These are phyloP conservation scores for Coregonus ussuriensis DNA, from an alignment of 2,797 vertebrate genomes.

Conservation along the genomic window DNA sequence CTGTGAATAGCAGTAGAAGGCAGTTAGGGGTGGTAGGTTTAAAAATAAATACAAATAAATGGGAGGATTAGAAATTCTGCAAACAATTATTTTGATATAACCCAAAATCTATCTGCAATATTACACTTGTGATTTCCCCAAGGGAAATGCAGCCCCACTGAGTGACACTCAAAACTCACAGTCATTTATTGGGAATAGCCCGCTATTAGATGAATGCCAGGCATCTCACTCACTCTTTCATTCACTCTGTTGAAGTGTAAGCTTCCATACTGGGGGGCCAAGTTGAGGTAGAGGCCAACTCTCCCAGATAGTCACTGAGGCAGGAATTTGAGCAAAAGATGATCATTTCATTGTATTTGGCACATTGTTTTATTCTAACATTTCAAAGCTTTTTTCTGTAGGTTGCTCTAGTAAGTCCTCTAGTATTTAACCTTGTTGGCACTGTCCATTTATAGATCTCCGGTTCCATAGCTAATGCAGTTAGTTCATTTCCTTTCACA, in stretches of 20 bases:
- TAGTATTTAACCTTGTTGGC: no score
- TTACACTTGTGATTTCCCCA: no score
- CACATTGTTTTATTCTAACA: not conserved
- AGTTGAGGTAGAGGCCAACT: not conserved
- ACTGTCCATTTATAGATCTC: no score
- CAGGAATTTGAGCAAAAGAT: not conserved
- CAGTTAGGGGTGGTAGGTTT: conserved; percentile 4
- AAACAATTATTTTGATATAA: no score
- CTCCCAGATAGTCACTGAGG: not conserved
- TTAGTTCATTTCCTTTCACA: conserved; percentile 54
- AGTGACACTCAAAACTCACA: conserved; percentile 27
- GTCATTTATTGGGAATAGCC: conserved; percentile 24
- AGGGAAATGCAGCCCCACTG: conserved; percentile 19
- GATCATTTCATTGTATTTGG: not conserved
- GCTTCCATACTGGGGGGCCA: conserved; percentile 21
- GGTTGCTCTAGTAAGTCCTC: no score
- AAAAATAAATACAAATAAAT: not conserved
- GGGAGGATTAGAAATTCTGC: no score
- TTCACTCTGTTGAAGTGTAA: conserved; percentile 16
- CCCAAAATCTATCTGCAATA: no score
- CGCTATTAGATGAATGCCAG: conserved; percentile 37
- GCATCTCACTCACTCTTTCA: conserved; percentile 23
- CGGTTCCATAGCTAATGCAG: not conserved
- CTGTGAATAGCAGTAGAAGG: no score
- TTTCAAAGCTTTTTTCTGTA: no score